Evolutionary conservation across 2,888 invertebrate species (phyloP).

Genomic region (Synanthedon myopaeformis): DNA sequence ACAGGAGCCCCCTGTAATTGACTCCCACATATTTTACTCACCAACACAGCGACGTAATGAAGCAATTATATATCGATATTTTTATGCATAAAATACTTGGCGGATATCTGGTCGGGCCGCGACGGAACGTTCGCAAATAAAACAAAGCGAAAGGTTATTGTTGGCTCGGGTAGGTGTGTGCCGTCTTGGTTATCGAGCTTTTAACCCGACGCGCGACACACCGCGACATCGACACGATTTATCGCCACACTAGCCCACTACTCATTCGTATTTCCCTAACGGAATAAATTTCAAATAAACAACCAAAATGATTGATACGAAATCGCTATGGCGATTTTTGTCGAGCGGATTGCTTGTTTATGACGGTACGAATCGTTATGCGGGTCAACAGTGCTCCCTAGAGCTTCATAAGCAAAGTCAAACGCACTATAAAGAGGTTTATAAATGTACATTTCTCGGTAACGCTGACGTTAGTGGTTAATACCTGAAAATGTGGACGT

Average conservation of each 20-base stretch:
- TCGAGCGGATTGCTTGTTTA: not conserved
- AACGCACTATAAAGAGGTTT: constrained; percentile 1
- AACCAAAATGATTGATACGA: constrained; percentile 49
- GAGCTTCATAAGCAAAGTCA: not conserved
- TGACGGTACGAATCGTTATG: not conserved
- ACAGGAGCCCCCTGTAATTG: constrained; percentile 45
- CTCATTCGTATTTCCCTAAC: constrained; percentile 63
- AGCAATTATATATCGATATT: constrained; percentile 72
- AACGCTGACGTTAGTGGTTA: constrained; percentile 9
- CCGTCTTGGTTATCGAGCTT: constrained; percentile 67
- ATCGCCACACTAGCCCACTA: constrained; percentile 64
- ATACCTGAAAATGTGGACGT: constrained; percentile 18
- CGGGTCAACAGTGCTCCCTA: not conserved
- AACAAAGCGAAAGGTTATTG: constrained; percentile 64
- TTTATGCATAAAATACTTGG: constrained; percentile 70
- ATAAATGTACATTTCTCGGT: constrained; percentile 3
- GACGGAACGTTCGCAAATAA: constrained; percentile 54
- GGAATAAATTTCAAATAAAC: constrained; percentile 56
- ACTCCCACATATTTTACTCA: constrained; percentile 70
- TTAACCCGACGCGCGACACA: constrained; percentile 68
- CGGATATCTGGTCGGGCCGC: constrained; percentile 56
- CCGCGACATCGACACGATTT: constrained; percentile 64
- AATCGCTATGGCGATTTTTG: constrained; percentile 2
- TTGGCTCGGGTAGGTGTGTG: constrained; percentile 65
- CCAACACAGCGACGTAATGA: constrained; percentile 69